Evolutionary conservation across 2,888 invertebrate species (phyloP).

Genomic region (Lepidocyrtinus sp.): DNA sequence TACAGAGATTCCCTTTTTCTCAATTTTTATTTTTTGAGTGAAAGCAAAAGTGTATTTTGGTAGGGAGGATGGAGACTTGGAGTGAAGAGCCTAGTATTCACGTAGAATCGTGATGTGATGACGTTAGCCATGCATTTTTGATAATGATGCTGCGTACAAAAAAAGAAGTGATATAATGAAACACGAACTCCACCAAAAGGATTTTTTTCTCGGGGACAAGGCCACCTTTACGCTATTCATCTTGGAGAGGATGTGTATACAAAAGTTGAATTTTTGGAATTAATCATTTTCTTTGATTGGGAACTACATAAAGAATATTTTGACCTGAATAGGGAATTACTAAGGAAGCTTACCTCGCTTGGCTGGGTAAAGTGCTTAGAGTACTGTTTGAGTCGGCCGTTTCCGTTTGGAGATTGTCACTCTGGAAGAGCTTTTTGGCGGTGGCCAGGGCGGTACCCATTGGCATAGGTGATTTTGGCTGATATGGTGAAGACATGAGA

Average conservation of each 20-base stretch:
- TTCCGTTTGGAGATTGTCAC: conserved; percentile 70
- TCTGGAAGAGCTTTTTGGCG: conserved; percentile 70
- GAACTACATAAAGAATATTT: no score
- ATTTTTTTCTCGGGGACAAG: no score
- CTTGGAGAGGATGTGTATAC: neutral
- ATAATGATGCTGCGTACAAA: no score
- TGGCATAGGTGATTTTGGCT: conserved; percentile 70
- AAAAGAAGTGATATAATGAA: neutral
- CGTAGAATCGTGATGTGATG: neutral
- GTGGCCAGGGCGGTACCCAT: conserved; percentile 69
- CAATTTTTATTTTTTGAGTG: no score
- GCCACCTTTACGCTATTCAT: neutral
- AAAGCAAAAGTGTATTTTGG: no score
- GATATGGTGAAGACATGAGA: conserved; percentile 70
- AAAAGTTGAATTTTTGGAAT: neutral
- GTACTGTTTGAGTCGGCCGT: conserved; percentile 70
- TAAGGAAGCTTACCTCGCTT: conserved; percentile 67
- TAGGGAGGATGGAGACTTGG: no score
- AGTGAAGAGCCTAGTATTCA: no score
- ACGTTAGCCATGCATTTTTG: neutral
- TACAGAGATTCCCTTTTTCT: no score
- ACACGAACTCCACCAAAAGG: neutral
- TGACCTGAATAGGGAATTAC: no score
- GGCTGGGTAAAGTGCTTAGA: conserved; percentile 69
- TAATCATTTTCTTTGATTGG: neutral